These are phyloP conservation scores for Gallirallus australis DNA, from an alignment of 2,797 vertebrate species.

Conservation along the genomic window DNA sequence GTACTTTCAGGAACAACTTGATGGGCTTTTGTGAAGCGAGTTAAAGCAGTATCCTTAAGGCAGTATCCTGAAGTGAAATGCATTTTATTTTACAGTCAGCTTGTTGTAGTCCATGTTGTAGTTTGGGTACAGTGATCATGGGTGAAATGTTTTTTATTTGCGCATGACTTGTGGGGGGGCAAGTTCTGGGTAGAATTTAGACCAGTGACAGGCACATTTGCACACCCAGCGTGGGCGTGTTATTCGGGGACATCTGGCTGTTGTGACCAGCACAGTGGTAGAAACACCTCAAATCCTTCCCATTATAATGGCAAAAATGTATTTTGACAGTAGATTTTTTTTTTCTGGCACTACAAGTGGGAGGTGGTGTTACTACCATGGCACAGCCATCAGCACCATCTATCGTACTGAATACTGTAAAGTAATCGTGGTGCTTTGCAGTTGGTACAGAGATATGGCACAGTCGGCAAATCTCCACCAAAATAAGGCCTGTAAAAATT, in stretches of 20 bases:
- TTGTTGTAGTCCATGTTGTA: not conserved
- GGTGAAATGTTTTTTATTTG: not conserved
- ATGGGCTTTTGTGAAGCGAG: not conserved
- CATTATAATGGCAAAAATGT: fast-evolving
- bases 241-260: not conserved
- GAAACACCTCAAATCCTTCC: not conserved
- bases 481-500: not conserved
- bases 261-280: not conserved
- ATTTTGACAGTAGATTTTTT: not conserved
- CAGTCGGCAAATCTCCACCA: not conserved
- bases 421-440: not conserved
- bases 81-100: not conserved
- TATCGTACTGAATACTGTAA: not conserved
- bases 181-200: not conserved
- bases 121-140: not conserved
- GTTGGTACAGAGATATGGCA: not conserved
- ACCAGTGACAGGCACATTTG: not conserved
- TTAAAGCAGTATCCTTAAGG: not conserved
- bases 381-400: not conserved
- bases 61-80: not conserved
- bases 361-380: not conserved
- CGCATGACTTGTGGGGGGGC: not conserved
- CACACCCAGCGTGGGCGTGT: not conserved
- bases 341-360: not conserved
- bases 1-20: not conserved